A percentile compares a stretch with the other conserved stretches of the same genome.
Evolutionary conservation across 2,113 vertebrate species (phyloP).

Genomic region (Pseudorhombus dupliciocellatus): DNA sequence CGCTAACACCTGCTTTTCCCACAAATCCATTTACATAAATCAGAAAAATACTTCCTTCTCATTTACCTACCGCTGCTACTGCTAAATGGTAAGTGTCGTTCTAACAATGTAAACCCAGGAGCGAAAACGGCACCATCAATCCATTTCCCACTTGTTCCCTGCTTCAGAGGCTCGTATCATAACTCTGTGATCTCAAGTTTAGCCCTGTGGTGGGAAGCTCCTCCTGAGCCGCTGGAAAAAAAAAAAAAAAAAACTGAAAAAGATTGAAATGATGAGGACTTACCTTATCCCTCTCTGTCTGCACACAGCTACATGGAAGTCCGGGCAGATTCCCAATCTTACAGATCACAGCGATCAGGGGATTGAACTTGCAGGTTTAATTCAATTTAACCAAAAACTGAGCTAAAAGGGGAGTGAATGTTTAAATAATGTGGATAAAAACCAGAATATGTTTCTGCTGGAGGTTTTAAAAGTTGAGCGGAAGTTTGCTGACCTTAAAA

Average conservation of each 20-base stretch:
- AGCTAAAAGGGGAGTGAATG: not conserved
- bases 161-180: not conserved
- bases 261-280: conserved; percentile 1
- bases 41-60: conserved; percentile 27
- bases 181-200: conserved; percentile 31
- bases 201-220: conserved; percentile 5
- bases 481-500: not conserved
- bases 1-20: conserved; percentile 12
- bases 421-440: not conserved
- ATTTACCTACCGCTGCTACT: conserved; percentile 50
- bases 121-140: conserved; percentile 7
- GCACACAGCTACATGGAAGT: not conserved
- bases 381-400: not conserved
- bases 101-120: conserved; percentile 29
- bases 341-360: conserved; percentile 7
- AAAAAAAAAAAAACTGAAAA: not conserved
- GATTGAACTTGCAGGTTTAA: not conserved
- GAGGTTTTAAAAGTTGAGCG: not conserved
- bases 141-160: conserved; percentile 11
- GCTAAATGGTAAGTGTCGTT: conserved; percentile 30
- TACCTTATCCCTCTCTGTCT: not conserved
- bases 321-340: conserved; percentile 1
- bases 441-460: too few species aligned
- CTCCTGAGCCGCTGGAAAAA: not conserved
- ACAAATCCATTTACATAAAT: conserved; percentile 33